A percentile compares a stretch with the other conserved stretches of the same genome.
phyloP scores from a whole-genome alignment of 2,797 vertebrate species.

The Emydoidea blandingii region DNA sequence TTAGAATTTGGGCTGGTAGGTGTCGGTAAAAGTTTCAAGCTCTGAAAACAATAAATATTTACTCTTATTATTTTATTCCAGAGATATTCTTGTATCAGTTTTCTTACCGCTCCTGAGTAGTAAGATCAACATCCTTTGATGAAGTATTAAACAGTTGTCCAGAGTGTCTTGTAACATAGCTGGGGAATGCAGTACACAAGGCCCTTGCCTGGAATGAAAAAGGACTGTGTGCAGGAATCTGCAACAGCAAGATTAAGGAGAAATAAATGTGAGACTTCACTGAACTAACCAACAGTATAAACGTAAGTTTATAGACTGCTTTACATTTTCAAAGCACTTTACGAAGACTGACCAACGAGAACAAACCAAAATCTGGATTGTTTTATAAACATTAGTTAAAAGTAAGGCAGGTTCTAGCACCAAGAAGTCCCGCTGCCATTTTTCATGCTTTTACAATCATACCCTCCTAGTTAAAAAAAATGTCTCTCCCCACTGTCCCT shows the following conservation, averaged over 20 bases:
- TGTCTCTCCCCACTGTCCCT: too few species aligned
- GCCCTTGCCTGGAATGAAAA: constrained; percentile 76
- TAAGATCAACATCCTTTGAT: constrained; percentile 45
- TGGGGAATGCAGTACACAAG: constrained; percentile 81
- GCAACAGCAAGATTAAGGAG: neutral
- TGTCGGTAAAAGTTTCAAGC: neutral
- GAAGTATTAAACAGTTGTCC: constrained; percentile 80
- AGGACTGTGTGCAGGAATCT: constrained; percentile 68
- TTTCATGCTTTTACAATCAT: neutral
- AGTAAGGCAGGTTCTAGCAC: neutral
- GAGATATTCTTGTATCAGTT: neutral
- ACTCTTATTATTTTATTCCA: neutral
- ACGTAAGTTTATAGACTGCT: neutral
- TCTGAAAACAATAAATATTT: neutral
- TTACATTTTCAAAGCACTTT: neutral
- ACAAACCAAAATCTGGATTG: neutral
- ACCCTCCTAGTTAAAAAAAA: neutral
- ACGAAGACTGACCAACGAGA: neutral
- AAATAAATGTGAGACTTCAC: neutral
- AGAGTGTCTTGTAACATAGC: constrained; percentile 78
- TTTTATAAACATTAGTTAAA: neutral
- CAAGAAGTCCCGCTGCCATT: neutral
- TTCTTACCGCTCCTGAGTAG: constrained; percentile 56
- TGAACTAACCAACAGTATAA: neutral
- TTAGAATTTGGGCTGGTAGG: neutral